Conservation (phyloP, 2,888 invertebrate genomes). For the Cryptocephalus primarius region DNA sequence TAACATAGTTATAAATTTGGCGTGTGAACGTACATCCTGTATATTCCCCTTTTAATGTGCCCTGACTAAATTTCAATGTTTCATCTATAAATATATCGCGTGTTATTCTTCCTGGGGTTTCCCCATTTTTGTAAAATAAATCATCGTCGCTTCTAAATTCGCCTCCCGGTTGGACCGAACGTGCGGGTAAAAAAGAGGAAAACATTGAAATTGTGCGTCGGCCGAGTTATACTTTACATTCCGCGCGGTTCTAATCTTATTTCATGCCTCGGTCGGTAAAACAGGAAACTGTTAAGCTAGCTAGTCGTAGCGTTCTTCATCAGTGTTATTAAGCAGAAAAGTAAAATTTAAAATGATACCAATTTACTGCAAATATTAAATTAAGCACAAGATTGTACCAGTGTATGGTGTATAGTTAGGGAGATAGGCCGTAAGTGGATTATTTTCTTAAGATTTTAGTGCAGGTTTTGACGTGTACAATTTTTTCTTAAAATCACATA, state of each 20-base stretch:
- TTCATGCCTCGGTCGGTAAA: too few species aligned
- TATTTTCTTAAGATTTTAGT: conserved; percentile 8
- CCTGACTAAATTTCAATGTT: too few species aligned
- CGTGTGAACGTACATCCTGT: neutral
- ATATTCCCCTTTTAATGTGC: too few species aligned
- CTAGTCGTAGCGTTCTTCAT: conserved; percentile 18
- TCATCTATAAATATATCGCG: too few species aligned
- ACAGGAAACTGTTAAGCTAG: too few species aligned
- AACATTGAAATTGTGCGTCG: conserved; percentile 9
- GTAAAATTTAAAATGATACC: conserved; percentile 4
- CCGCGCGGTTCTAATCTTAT: too few species aligned
- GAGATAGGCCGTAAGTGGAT: conserved; percentile 15
- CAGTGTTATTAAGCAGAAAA: conserved; percentile 20
- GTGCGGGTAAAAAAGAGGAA: conserved; percentile 12
- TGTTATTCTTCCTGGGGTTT: too few species aligned
- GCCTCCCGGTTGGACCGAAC: conserved; percentile 17
- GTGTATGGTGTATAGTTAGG: conserved; percentile 26
- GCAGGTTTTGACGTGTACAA: conserved; percentile 18
- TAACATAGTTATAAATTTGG: too few species aligned
- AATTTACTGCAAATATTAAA: conserved; percentile 32
- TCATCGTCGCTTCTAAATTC: too few species aligned
- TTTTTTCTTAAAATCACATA: conserved; percentile 2
- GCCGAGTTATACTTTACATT: conserved; percentile 7
- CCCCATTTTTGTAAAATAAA: too few species aligned
- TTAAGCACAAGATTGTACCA: conserved; percentile 32